These are phyloP conservation scores for Otus scops DNA, from an alignment of 2,797 vertebrate species.

Conservation along the genomic window DNA sequence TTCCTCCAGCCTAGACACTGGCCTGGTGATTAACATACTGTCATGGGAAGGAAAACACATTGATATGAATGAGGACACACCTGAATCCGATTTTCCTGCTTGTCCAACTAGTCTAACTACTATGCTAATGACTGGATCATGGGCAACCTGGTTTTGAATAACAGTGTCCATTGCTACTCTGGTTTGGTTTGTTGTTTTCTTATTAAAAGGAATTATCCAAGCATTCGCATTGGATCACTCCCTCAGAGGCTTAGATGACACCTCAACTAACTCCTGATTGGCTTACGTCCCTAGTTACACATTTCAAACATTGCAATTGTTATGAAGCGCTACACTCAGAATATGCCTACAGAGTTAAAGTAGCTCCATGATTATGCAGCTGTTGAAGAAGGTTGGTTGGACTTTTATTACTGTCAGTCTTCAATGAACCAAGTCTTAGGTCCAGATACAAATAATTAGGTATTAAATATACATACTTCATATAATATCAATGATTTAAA, in stretches of 20 bases:
- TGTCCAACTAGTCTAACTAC: slow-evolving; percentile 37
- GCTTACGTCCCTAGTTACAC: neutral
- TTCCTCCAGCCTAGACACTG: neutral
- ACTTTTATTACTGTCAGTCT: neutral
- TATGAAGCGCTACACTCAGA: neutral
- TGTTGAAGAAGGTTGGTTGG: neutral
- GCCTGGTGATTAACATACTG: neutral
- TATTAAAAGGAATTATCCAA: neutral
- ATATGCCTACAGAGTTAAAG: neutral
- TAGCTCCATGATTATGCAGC: neutral
- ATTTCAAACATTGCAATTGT: neutral
- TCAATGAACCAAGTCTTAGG: neutral
- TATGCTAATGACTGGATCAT: neutral
- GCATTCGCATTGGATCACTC: neutral
- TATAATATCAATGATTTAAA: neutral
- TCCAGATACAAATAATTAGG: neutral
- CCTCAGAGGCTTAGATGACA: neutral
- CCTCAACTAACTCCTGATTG: neutral
- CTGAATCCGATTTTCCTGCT: slow-evolving; percentile 9
- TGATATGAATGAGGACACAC: slow-evolving; percentile 28
- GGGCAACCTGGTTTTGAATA: slow-evolving; percentile 4
- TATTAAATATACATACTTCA: neutral
- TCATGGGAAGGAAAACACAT: slow-evolving; percentile 31
- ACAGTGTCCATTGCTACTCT: neutral
- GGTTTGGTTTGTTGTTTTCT: neutral